Conservation (phyloP, 1,140 invertebrate genomes). For the Lordiphosa stackelbergi region DNA sequence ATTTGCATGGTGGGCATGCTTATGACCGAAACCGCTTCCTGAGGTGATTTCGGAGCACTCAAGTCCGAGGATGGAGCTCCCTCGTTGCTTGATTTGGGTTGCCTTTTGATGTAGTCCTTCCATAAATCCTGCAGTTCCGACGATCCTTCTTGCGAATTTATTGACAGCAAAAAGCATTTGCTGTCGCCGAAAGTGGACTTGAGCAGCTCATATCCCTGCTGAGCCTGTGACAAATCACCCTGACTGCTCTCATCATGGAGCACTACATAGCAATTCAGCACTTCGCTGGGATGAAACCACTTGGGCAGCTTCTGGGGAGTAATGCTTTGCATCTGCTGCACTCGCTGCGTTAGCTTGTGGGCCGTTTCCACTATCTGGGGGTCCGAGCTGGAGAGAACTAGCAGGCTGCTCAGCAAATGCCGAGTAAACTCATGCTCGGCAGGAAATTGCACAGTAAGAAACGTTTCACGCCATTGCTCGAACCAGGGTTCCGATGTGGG, state of each 20-base stretch:
- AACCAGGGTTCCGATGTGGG: slow-evolving; percentile 94
- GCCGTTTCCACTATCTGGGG: slow-evolving; percentile 88
- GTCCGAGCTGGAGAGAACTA: slow-evolving; percentile 90
- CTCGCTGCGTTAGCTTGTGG: slow-evolving; percentile 85
- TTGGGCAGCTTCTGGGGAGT: slow-evolving; percentile 88
- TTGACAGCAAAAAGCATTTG: slow-evolving; percentile 91
- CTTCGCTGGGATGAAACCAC: slow-evolving; percentile 91
- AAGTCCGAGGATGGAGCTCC: slow-evolving; percentile 79
- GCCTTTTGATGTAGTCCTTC: slow-evolving; percentile 85
- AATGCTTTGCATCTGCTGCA: slow-evolving; percentile 87
- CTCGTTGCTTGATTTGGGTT: slow-evolving; percentile 77
- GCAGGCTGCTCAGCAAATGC: slow-evolving; percentile 93
- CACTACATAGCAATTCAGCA: slow-evolving; percentile 93
- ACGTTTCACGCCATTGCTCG: slow-evolving; percentile 95
- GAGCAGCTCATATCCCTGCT: slow-evolving; percentile 88
- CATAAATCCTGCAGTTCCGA: slow-evolving; percentile 88
- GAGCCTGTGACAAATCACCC: slow-evolving; percentile 78
- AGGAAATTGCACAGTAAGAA: slow-evolving; percentile 91
- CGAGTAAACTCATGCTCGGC: slow-evolving; percentile 97
- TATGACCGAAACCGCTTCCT: slow-evolving; percentile 78
- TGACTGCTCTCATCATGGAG: slow-evolving; percentile 89
- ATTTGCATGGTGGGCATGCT: slow-evolving; percentile 78
- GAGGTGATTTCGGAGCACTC: slow-evolving; percentile 82
- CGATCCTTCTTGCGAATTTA: slow-evolving; percentile 85
- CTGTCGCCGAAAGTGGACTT: slow-evolving; percentile 90